phyloP scores from a whole-genome alignment of 2,113 vertebrate species.

The Varanus komodoensis region DNA sequence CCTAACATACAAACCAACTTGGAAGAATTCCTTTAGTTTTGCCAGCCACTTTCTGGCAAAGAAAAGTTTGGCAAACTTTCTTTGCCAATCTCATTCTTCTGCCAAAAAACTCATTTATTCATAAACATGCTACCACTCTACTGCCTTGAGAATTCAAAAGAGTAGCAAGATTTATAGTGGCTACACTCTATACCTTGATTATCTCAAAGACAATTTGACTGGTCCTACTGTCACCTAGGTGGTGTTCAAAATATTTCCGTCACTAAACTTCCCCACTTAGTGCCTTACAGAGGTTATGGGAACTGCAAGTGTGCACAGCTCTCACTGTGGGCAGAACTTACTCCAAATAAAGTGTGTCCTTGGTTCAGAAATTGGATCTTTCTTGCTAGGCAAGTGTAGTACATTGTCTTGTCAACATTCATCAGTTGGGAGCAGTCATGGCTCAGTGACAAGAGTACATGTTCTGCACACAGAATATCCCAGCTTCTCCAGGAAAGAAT shows the following conservation, averaged over 20 bases:
- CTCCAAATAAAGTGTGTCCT: background rate
- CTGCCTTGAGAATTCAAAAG: background rate
- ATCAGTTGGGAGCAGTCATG: background rate
- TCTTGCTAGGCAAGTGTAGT: background rate
- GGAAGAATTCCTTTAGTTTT: background rate
- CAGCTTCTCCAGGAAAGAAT: too few relatives aligned
- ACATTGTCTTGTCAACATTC: background rate
- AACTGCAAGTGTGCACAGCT: background rate
- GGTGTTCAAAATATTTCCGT: background rate
- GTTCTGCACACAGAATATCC: too few relatives aligned
- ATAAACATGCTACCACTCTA: background rate
- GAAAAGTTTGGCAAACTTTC: background rate
- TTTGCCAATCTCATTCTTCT: background rate
- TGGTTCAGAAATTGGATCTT: background rate
- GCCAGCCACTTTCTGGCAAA: background rate
- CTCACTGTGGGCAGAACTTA: background rate
- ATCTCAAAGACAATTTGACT: background rate
- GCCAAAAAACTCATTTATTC: too few relatives aligned
- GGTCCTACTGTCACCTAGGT: background rate
- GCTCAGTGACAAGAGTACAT: too few relatives aligned
- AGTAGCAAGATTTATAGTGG: background rate
- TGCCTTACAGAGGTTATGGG: background rate
- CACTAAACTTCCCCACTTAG: too few relatives aligned
- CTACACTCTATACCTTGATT: background rate
- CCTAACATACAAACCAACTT: background rate